Evolutionary conservation across 2,113 vertebrate genomes (phyloP), one percentile per base, ranked within the genome.

Genomic region (Calypte anna): DNA sequence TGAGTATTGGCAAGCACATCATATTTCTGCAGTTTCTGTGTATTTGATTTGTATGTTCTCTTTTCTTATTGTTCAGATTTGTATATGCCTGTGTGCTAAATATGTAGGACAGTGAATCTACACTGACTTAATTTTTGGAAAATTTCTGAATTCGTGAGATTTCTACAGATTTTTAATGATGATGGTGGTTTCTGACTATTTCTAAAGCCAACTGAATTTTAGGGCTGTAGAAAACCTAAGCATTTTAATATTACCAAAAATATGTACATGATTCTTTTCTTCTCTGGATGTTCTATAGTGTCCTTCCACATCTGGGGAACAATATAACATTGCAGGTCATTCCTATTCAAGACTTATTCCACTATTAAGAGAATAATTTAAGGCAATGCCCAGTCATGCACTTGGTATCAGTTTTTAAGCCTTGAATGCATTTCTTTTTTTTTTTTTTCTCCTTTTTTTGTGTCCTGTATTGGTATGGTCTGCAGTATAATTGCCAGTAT

Each of bases 1-100:
- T 89, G 54, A 78, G 59, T 86, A 86, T 79, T 84, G 67, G 93
- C 82, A 96, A 80, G 67, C 62, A 77, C 30, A 58, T 68, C 3
- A 3, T 75, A 86, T 81, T 74, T 90, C 69, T 91, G 33, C 68
- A 74, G 51, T 85, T 68, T 59, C 72, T 64, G 21, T 75, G 30
- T 61, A 76, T 76, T 80, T 94, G 44, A 69, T 91, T 87, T 92
- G 21, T 58, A 31, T 87, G 23, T 83, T 86, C 28, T 83, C 40
- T 82, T 57, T 70, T 76, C 59, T 70, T 69, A 28, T 43, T 66
- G 22, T 73, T 50, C 67, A 69, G 58, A 86, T 82, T 33, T 70
- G 16, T 48, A 43, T 69, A 36, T 54, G 62, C 70, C 67, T 1
- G 1, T 33, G 27, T 51, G 27, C 54, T 90, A 80, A 91, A 86